Conservation (phyloP, 2,888 invertebrate genomes). For the Lutraria lutraria region DNA sequence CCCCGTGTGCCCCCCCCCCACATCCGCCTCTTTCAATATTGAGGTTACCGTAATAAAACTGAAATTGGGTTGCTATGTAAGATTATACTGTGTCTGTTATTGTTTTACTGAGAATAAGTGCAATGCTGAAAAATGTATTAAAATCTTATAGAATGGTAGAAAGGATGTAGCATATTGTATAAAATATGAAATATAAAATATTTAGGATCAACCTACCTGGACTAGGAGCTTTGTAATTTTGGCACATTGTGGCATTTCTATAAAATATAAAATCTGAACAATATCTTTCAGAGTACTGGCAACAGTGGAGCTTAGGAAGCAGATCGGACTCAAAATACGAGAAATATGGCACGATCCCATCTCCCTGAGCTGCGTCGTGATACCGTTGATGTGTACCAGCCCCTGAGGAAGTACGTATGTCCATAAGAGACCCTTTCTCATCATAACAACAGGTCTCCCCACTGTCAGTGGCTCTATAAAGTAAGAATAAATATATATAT, state of each 20-base stretch:
- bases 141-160: too few species aligned
- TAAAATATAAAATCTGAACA: conserved; percentile 71
- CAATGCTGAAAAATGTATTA: too few species aligned
- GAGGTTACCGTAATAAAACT: too few species aligned
- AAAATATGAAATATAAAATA: too few species aligned
- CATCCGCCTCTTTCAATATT: too few species aligned
- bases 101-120: too few species aligned
- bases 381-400: conserved; percentile 78
- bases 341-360: conserved; percentile 77
- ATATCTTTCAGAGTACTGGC: conserved; percentile 72
- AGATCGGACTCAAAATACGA: conserved; percentile 79
- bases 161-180: too few species aligned
- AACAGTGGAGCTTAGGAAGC: conserved; percentile 80
- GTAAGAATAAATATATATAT: too few species aligned
- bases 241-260: conserved; percentile 75
- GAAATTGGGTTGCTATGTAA: too few species aligned
- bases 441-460: conserved; percentile 81
- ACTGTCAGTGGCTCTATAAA: conserved; percentile 60
- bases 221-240: conserved; percentile 77
- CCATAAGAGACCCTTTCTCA: conserved; percentile 73
- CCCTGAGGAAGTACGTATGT: conserved; percentile 70
- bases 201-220: conserved; percentile 77
- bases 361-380: conserved; percentile 75
- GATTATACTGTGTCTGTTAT: too few species aligned
- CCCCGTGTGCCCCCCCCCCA: too few species aligned